phyloP scores from a whole-genome alignment of 2,888 invertebrate genomes.

The Amblyjoppa fuscipennis region DNA sequence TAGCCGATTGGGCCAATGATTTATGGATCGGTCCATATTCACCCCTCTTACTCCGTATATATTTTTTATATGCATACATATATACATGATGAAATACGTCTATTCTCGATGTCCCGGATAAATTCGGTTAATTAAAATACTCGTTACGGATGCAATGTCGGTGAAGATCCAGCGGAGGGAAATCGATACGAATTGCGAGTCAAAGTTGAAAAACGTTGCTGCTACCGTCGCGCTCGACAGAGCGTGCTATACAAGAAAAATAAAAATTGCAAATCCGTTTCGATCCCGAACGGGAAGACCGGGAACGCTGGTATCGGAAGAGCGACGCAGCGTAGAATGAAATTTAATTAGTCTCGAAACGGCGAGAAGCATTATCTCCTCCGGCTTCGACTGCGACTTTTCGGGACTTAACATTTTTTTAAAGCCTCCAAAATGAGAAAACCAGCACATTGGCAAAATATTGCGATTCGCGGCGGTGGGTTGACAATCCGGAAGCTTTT shows the following conservation, averaged over 20 bases:
- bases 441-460: not conserved
- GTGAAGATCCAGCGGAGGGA: conserved; percentile 6
- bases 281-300: conserved; percentile 29
- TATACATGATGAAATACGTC: not conserved
- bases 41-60: not conserved
- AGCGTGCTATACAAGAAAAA: conserved; percentile 36
- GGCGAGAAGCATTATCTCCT: conserved; percentile 52
- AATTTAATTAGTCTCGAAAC: conserved; percentile 60
- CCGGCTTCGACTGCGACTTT: conserved; percentile 10
- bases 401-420: not conserved
- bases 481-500: conserved; percentile 32
- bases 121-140: conserved; percentile 53
- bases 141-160: conserved; percentile 28
- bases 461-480: conserved; percentile 6
- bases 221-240: not conserved
- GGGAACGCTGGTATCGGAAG: conserved; percentile 20
- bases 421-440: not conserved
- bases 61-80: not conserved
- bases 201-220: not conserved
- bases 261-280: conserved; percentile 63
- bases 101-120: conserved; percentile 7
- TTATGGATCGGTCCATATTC: no score
- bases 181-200: conserved; percentile 26
- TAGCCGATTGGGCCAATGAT: not conserved
- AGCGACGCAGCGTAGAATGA: conserved; percentile 30